Conservation (phyloP, 2,113 vertebrate genomes). For the Calidris pygmaea region DNA sequence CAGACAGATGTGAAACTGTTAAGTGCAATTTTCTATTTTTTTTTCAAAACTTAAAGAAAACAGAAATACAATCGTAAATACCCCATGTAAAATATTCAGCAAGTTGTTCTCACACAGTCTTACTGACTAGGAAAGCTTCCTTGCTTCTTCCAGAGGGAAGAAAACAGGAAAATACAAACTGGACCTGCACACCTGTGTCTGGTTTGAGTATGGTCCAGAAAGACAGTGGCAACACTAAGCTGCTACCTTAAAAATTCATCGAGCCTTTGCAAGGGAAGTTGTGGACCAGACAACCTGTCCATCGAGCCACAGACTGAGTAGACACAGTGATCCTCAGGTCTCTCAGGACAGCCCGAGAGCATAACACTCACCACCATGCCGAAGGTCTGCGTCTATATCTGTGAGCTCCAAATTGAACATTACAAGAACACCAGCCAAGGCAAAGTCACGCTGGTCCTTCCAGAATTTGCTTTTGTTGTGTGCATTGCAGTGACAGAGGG, state of each 20-base stretch:
- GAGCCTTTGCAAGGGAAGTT: accelerated
- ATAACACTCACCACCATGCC: constrained; percentile 69
- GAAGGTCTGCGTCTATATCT: constrained; percentile 79
- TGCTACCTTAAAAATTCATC: neutral
- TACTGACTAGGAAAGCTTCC: neutral
- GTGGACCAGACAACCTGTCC: neutral
- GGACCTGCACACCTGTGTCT: neutral
- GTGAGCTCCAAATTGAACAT: constrained; percentile 75
- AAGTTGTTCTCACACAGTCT: neutral
- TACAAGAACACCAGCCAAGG: constrained; percentile 73
- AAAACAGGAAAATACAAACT: neutral
- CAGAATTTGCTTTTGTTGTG: constrained; percentile 85
- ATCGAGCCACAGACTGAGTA: neutral
- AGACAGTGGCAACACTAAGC: neutral
- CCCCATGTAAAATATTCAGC: neutral
- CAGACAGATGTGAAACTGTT: neutral
- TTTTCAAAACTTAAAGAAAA: neutral
- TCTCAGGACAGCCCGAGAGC: accelerated
- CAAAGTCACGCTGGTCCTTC: constrained; percentile 66
- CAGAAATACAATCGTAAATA: neutral
- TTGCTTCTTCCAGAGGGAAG: neutral
- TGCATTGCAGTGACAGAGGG: constrained; percentile 84
- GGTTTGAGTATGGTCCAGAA: accelerated
- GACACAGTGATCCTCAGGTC: neutral
- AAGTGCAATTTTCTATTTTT: neutral